These are phyloP conservation scores for Benitochromis conjunctus DNA, from an alignment of 2,113 vertebrate species.

Conservation along the genomic window DNA sequence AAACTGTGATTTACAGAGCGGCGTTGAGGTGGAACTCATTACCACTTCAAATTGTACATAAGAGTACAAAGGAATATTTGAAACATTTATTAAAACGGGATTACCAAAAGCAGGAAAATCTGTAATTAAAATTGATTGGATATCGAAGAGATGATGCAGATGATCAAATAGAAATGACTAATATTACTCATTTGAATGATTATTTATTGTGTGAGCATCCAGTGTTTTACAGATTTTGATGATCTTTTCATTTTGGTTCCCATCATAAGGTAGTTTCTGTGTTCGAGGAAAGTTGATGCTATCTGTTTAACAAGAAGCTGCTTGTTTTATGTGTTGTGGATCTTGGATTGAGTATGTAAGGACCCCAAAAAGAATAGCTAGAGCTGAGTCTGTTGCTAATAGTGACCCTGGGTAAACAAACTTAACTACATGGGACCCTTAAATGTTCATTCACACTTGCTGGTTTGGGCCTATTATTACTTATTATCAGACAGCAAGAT, in stretches of 20 bases:
- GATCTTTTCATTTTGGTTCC: no score
- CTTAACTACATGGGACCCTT: not conserved
- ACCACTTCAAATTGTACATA: not conserved
- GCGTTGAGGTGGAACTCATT: not conserved
- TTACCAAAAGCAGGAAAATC: not conserved
- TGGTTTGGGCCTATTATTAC: not conserved
- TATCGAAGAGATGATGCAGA: no score
- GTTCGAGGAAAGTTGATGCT: no score
- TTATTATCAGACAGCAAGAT: not conserved
- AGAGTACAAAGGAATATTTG: not conserved
- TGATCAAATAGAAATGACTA: no score
- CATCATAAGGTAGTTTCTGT: no score
- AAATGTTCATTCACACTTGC: not conserved
- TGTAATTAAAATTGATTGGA: not conserved
- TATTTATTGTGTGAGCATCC: no score
- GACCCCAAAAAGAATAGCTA: not conserved
- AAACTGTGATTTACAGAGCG: not conserved
- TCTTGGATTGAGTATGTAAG: not conserved
- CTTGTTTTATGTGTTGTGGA: not conserved
- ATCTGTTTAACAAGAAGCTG: no score
- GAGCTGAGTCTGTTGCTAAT: not conserved
- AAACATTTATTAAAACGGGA: not conserved
- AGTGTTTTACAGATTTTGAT: no score
- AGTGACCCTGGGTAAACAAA: not conserved
- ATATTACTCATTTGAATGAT: no score